Percentiles rank a stretch among this genome's conserved stretches.
These are phyloP conservation scores for Atlantisia rogersi DNA, from an alignment of 2,113 vertebrate genomes.

Conservation along the genomic window DNA sequence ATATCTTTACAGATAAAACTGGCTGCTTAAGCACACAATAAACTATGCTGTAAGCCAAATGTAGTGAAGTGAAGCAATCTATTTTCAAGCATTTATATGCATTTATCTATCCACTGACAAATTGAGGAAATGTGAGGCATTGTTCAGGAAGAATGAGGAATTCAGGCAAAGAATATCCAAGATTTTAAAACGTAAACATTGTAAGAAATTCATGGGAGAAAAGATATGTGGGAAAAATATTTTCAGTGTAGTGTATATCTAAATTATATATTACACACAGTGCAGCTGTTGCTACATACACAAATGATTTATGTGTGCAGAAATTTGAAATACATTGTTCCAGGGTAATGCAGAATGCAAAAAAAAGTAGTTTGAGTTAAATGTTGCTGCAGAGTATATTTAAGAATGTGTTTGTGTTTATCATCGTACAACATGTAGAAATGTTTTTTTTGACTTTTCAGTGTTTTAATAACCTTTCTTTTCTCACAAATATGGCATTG, in stretches of 20 bases:
- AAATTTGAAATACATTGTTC: background rate
- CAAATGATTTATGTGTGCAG: background rate
- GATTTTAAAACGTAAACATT: background rate
- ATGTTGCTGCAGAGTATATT: background rate
- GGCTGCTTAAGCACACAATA: background rate
- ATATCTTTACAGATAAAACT: background rate
- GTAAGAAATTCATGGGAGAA: background rate
- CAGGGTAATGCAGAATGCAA: background rate
- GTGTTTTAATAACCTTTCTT: background rate
- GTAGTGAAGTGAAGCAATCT: background rate
- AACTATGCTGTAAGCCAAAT: background rate
- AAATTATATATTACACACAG: background rate
- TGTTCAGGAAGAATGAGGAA: background rate
- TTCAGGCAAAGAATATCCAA: background rate
- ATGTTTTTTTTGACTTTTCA: background rate
- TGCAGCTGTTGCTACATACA: background rate
- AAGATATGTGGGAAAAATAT: background rate
- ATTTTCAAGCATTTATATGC: background rate
- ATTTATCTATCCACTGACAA: constrained; percentile 4
- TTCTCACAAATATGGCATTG: background rate
- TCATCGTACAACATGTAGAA: background rate
- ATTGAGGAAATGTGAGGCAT: background rate
- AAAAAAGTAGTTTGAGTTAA: background rate
- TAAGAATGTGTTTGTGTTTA: background rate
- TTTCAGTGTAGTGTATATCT: background rate